Percentiles rank a stretch among this genome's conserved stretches.
Conservation (phyloP, 2,888 invertebrate genomes). For the Dorcus parallelipipedus region DNA sequence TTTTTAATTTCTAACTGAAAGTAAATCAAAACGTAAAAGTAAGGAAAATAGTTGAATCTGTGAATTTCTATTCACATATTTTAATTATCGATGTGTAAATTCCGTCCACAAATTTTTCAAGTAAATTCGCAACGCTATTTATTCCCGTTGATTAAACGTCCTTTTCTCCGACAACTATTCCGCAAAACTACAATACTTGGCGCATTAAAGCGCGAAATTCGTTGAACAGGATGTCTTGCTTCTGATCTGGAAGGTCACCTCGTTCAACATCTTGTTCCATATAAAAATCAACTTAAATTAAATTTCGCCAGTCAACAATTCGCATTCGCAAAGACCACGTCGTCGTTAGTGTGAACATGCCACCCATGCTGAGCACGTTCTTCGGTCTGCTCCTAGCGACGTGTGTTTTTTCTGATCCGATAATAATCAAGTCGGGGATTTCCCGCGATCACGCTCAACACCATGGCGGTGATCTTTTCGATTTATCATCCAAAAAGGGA, state of each 20-base stretch:
- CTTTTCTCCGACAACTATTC: not conserved
- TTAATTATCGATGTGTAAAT: too few species aligned
- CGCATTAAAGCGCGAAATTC: conserved; percentile 17
- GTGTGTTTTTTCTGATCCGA: conserved; percentile 15
- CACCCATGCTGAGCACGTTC: not conserved
- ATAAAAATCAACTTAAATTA: conserved; percentile 14
- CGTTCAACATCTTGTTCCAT: conserved; percentile 9
- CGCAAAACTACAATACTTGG: conserved; percentile 3
- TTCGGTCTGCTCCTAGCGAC: not conserved
- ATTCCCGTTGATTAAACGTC: not conserved
- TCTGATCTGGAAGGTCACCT: conserved; percentile 12
- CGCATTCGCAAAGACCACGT: not conserved
- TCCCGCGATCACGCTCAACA: conserved; percentile 24
- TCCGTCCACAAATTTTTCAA: too few species aligned
- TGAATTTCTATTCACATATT: too few species aligned
- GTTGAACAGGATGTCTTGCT: conserved; percentile 2
- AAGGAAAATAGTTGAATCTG: too few species aligned
- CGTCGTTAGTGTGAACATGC: conserved; percentile 8
- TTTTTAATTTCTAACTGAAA: too few species aligned
- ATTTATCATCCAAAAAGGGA: conserved; percentile 28
- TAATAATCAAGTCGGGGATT: conserved; percentile 28
- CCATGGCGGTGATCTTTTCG: conserved; percentile 27
- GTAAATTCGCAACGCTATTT: too few species aligned
- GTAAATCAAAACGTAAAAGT: too few species aligned
- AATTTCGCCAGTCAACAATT: conserved; percentile 9